phyloP scores from a whole-genome alignment of 2,888 invertebrate species.

The Sthenelais limicola region DNA sequence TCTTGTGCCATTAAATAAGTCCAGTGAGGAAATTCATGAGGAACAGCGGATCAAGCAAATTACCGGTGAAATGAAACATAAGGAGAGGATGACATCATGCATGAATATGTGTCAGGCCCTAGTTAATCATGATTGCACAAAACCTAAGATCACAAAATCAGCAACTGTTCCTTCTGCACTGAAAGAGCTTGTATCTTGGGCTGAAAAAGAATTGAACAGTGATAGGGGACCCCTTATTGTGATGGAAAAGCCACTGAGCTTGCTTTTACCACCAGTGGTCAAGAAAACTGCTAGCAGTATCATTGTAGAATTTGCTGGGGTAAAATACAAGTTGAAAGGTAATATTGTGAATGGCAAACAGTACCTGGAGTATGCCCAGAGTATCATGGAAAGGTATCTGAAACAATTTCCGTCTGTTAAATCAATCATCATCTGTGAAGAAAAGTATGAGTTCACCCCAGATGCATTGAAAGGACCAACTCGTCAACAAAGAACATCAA shows the following conservation, averaged over 20 bases:
- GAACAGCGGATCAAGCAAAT: background rate
- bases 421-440: too few relatives aligned
- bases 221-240: too few relatives aligned
- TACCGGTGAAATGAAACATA: background rate
- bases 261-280: constrained; percentile 21
- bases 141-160: constrained; percentile 42
- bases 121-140: constrained; percentile 47
- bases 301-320: constrained; percentile 1
- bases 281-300: background rate
- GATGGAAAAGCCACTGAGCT: too few relatives aligned
- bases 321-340: too few relatives aligned
- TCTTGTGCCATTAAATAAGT: background rate
- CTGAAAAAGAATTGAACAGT: background rate
- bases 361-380: too few relatives aligned
- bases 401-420: too few relatives aligned
- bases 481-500: too few relatives aligned
- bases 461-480: too few relatives aligned
- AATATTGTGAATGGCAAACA: too few relatives aligned
- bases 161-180: background rate
- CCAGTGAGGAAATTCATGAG: background rate
- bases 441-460: too few relatives aligned
- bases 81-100: constrained; percentile 40
- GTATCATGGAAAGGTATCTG: too few relatives aligned
- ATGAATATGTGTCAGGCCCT: constrained; percentile 49
- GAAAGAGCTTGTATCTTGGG: background rate